Conservation (phyloP, 92 coral and sea anemone species). For the Umimayanthus chanpuru region DNA sequence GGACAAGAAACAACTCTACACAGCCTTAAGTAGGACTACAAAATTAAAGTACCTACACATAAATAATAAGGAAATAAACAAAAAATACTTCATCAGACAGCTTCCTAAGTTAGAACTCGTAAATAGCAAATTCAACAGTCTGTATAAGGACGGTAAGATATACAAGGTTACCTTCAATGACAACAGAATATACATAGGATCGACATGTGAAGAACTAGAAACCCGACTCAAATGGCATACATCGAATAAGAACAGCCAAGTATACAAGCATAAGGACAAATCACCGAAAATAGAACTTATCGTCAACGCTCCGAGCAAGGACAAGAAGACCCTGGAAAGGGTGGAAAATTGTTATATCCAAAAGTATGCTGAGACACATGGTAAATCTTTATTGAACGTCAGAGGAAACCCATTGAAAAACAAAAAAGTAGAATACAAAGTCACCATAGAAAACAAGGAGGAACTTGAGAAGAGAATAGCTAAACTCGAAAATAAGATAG, state of each 20-base stretch:
- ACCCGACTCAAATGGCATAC: slow-evolving; percentile 41
- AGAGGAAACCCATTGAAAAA: slow-evolving; percentile 5
- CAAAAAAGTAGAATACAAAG: not conserved
- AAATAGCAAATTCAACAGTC: slow-evolving; percentile 37
- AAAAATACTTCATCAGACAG: slow-evolving; percentile 14
- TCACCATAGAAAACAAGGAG: too few species aligned
- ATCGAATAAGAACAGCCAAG: slow-evolving; percentile 45
- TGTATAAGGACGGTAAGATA: slow-evolving; percentile 43
- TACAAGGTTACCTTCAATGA: slow-evolving; percentile 39
- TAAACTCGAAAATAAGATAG: too few species aligned
- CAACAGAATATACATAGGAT: slow-evolving; percentile 36
- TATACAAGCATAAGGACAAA: slow-evolving; percentile 33
- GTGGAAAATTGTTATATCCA: slow-evolving; percentile 49
- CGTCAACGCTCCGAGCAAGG: slow-evolving; percentile 40
- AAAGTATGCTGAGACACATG: slow-evolving; percentile 42
- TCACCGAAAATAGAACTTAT: slow-evolving; percentile 41
- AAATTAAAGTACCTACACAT: slow-evolving; percentile 38
- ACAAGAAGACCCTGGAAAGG: slow-evolving; percentile 44
- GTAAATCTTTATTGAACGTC: slow-evolving; percentile 7
- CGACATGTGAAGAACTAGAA: slow-evolving; percentile 42
- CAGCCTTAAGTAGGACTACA: slow-evolving; percentile 39
- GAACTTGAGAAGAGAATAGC: too few species aligned
- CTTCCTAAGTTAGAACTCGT: slow-evolving; percentile 6
- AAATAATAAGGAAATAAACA: slow-evolving; percentile 22
- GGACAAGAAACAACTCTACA: slow-evolving; percentile 55